Percentiles rank a stretch among this genome's conserved stretches.
Conservation (phyloP, 92 coral and sea anemone species). For the Bergia puertoricense region DNA sequence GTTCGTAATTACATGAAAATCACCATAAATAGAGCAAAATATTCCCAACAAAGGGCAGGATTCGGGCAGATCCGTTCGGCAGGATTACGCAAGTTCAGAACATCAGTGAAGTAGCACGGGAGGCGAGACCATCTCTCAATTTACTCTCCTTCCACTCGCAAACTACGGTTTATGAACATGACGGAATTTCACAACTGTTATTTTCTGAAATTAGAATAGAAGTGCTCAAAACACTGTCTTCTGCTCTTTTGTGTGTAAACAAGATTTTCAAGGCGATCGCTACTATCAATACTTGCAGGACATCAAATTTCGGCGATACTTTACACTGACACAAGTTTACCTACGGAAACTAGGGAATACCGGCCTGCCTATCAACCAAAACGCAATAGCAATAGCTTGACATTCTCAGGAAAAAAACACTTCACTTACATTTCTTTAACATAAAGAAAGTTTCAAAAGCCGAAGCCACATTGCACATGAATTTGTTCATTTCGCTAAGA, state of each 20-base stretch:
- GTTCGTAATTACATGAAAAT: conserved; percentile 11
- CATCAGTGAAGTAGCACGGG: neutral
- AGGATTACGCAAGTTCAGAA: conserved; percentile 32
- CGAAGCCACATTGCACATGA: conserved; percentile 34
- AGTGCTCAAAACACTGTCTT: neutral
- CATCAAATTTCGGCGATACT: conserved; percentile 18
- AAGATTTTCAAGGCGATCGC: neutral
- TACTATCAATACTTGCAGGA: neutral
- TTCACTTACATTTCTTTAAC: neutral
- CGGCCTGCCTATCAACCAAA: neutral
- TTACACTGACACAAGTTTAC: neutral
- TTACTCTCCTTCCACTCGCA: neutral
- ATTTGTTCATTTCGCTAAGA: conserved; percentile 36
- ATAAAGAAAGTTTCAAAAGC: conserved; percentile 25
- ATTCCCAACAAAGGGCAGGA: neutral
- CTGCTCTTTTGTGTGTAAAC: neutral
- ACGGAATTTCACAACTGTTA: neutral
- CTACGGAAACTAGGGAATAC: neutral
- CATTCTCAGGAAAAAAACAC: neutral
- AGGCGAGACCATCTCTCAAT: neutral
- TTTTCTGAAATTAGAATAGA: neutral
- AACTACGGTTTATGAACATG: neutral
- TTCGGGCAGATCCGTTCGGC: neutral
- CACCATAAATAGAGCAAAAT: conserved; percentile 35
- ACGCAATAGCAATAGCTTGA: neutral